Evolutionary conservation across 1,140 invertebrate species (phyloP).

Genomic region (Cyrtorhinus lividipennis): DNA sequence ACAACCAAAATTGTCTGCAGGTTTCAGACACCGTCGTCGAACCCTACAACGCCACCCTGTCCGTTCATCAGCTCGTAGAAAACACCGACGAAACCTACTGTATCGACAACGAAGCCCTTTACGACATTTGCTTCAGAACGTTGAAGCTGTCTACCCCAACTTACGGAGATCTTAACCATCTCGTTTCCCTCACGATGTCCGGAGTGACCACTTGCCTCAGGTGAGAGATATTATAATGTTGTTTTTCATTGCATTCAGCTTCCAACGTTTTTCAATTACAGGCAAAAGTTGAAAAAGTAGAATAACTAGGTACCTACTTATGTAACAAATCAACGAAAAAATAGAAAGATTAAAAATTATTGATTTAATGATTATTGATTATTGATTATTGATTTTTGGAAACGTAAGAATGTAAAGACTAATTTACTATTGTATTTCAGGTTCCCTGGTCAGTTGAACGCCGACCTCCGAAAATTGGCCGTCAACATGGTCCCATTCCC

Average conservation of each 20-base stretch:
- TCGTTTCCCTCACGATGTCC: slow-evolving; percentile 72
- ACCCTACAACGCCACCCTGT: slow-evolving; percentile 80
- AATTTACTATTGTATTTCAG: no score
- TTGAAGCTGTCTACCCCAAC: slow-evolving; percentile 75
- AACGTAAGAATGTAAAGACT: no score
- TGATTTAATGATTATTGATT: no score
- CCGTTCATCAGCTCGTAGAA: slow-evolving; percentile 76
- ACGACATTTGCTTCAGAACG: slow-evolving; percentile 86
- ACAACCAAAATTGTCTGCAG: no score
- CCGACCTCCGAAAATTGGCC: slow-evolving; percentile 85
- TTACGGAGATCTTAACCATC: slow-evolving; percentile 72
- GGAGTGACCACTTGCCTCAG: slow-evolving; percentile 74
- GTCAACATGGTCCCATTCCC: slow-evolving; percentile 98
- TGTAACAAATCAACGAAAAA: no score
- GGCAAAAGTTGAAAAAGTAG: no score
- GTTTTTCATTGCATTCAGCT: no score
- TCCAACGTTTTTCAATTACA: no score
- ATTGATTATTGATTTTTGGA: no score
- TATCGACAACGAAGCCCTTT: slow-evolving; percentile 82
- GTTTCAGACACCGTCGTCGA: slow-evolving; percentile 81
- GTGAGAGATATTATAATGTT: no score
- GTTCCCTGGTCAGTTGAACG: slow-evolving; percentile 71
- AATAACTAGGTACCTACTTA: no score
- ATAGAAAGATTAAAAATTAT: no score
- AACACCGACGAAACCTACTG: slow-evolving; percentile 81